These are phyloP conservation scores for Aleiodes sp. DNA, from an alignment of 1,140 invertebrate species.

Conservation along the genomic window DNA sequence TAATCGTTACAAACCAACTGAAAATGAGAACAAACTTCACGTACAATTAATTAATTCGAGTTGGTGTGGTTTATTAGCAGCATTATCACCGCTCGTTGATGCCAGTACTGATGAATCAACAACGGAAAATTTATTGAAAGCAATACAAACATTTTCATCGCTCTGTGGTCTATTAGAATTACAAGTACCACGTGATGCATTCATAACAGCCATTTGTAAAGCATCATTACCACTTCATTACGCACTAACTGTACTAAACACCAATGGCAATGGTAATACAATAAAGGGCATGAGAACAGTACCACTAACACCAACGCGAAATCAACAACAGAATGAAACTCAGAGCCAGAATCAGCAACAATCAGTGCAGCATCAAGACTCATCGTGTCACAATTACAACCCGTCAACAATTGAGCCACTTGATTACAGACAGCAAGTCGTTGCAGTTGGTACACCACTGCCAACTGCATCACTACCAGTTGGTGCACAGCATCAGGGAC, in stretches of 20 bases:
- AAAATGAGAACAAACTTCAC: conserved; percentile 70
- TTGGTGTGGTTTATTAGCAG: conserved; percentile 93
- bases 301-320: neutral
- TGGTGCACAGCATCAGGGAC: conserved; percentile 82
- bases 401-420: conserved; percentile 66
- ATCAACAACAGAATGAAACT: conserved; percentile 14
- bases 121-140: conserved; percentile 89
- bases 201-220: conserved; percentile 93
- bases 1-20: conserved; percentile 63
- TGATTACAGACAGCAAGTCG: conserved; percentile 88
- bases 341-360: conserved; percentile 2
- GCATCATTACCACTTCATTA: conserved; percentile 95
- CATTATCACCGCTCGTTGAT: conserved; percentile 90
- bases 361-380: conserved; percentile 29
- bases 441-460: conserved; percentile 91
- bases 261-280: conserved; percentile 52
- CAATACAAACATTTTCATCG: conserved; percentile 87
- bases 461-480: conserved; percentile 82
- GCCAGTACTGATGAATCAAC: conserved; percentile 93
- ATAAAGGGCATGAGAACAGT: neutral
- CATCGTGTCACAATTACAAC: conserved; percentile 59
- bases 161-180: conserved; percentile 81
- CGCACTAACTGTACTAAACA: conserved; percentile 86
- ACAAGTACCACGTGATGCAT: conserved; percentile 85
- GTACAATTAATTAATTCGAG: conserved; percentile 90